A percentile compares a stretch with the other conserved stretches of the same genome.
Conservation (phyloP, 2,797 vertebrate species). For the Sebastes matsubarae region DNA sequence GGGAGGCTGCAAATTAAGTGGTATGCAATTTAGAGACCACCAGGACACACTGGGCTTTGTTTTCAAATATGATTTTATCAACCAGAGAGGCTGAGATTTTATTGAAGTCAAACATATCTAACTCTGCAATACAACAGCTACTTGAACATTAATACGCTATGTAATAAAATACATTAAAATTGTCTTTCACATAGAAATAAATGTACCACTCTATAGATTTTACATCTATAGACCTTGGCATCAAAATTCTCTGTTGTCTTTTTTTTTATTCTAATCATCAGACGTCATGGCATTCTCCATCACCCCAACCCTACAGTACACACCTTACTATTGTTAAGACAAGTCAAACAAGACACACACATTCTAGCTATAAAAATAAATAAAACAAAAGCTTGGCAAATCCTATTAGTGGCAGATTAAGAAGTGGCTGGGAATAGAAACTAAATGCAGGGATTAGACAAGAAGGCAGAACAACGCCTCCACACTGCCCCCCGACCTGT, state of each 20-base stretch:
- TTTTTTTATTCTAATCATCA: not conserved
- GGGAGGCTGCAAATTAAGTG: not conserved
- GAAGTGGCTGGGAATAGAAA: slow-evolving; percentile 78
- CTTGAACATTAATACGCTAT: not conserved
- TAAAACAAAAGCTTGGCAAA: slow-evolving; percentile 66
- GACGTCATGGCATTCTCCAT: not conserved
- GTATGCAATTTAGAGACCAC: not conserved
- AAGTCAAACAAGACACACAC: slow-evolving; percentile 24
- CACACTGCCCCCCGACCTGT: slow-evolving; percentile 31
- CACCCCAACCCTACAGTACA: not conserved
- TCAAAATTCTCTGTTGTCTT: not conserved
- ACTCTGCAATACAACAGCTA: not conserved
- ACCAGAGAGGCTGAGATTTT: not conserved
- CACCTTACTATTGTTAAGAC: not conserved
- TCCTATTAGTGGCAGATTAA: slow-evolving; percentile 81
- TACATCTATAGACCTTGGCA: not conserved
- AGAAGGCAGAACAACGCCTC: slow-evolving; percentile 38
- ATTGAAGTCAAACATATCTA: not conserved
- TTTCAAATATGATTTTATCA: not conserved
- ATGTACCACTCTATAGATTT: not conserved
- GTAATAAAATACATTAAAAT: not conserved
- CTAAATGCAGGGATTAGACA: slow-evolving; percentile 76
- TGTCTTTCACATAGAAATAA: not conserved
- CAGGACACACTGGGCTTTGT: not conserved
- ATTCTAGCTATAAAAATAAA: slow-evolving; percentile 50